Evolutionary conservation across 2,888 invertebrate species (phyloP).

Genomic region (Brachylomia viminalis): DNA sequence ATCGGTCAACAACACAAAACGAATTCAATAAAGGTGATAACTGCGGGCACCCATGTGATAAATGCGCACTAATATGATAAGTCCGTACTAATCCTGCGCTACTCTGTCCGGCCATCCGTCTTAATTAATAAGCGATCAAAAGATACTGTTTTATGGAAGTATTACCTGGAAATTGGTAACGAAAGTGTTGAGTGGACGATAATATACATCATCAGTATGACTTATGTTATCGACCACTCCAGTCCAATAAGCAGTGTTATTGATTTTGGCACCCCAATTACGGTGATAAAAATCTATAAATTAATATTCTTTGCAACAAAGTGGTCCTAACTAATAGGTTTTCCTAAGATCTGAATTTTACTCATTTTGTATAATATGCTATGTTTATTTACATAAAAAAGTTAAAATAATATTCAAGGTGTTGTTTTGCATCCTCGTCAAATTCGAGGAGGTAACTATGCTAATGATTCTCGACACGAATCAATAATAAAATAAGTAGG

Average conservation of each 20-base stretch:
- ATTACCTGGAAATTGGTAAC: conserved; percentile 57
- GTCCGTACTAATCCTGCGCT: conserved; percentile 77
- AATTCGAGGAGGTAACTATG: too few relatives aligned
- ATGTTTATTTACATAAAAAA: too few relatives aligned
- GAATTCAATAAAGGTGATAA: conserved; percentile 76
- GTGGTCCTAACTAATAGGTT: background rate
- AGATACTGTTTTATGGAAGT: conserved; percentile 61
- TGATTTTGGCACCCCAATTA: conserved; percentile 21
- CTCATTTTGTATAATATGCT: too few relatives aligned
- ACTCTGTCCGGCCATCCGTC: conserved; percentile 85
- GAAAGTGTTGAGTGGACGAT: conserved; percentile 65
- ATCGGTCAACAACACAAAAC: conserved; percentile 72
- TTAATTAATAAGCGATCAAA: conserved; percentile 80
- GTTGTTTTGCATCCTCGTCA: too few relatives aligned
- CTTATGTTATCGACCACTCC: conserved; percentile 62
- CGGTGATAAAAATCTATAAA: conserved; percentile 9
- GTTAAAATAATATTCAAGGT: too few relatives aligned
- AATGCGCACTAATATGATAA: conserved; percentile 57
- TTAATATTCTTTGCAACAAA: background rate
- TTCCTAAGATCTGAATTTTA: too few relatives aligned
- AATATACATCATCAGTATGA: conserved; percentile 27
- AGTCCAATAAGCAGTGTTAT: too few relatives aligned
- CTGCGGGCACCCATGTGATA: conserved; percentile 8
- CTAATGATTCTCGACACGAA: too few relatives aligned
- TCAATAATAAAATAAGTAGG: too few relatives aligned